These are phyloP conservation scores for Epizoanthus stellaris DNA, from an alignment of 92 coral and sea anemone species.

Conservation along the genomic window DNA sequence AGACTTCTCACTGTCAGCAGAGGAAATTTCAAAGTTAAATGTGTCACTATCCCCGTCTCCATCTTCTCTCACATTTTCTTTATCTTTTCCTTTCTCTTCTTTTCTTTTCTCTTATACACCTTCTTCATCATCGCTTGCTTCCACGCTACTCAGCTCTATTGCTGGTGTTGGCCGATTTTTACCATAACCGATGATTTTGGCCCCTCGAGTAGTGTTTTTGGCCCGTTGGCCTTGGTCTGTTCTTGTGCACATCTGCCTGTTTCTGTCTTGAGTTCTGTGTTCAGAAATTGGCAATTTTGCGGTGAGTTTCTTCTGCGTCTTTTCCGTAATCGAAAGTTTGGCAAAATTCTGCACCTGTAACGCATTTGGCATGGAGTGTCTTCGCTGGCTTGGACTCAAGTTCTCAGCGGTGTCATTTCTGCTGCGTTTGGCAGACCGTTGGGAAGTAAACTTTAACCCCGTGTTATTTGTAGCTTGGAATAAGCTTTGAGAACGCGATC, in stretches of 20 bases:
- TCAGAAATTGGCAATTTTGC: slow-evolving; percentile 14
- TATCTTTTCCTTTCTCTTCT: not conserved
- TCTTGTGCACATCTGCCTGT: no score
- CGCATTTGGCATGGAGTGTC: slow-evolving; percentile 16
- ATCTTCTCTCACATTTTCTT: not conserved
- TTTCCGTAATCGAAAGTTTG: slow-evolving; percentile 11
- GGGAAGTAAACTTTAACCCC: not conserved
- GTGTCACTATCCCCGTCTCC: not conserved
- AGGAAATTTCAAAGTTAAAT: no score
- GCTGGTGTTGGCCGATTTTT: not conserved
- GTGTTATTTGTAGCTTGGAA: not conserved
- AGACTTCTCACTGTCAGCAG: no score
- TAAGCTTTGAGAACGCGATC: not conserved
- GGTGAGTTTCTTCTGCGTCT: not conserved
- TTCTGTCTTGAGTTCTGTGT: not conserved
- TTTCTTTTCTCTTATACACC: not conserved
- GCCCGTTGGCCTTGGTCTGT: no score
- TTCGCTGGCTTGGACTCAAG: not conserved
- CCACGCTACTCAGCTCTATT: not conserved
- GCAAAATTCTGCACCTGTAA: not conserved
- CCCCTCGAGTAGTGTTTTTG: not conserved
- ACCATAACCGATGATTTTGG: not conserved
- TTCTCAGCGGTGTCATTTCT: not conserved
- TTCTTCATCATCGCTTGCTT: not conserved
- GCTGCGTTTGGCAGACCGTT: not conserved